Conservation (phyloP, 1,140 invertebrate genomes). For the Probaryconus sp. region DNA sequence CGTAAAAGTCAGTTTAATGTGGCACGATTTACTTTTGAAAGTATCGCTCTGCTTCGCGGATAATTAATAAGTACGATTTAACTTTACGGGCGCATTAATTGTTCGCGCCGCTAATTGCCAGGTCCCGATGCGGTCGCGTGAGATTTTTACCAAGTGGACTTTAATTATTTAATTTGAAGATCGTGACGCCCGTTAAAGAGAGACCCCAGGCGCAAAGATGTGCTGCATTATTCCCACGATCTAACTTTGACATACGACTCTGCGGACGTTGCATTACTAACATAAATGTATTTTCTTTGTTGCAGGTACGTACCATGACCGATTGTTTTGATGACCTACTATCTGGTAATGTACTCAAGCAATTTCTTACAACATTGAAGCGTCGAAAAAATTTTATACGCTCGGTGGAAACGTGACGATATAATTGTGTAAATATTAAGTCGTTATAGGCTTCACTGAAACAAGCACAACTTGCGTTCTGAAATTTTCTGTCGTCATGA, state of each 20-base stretch:
- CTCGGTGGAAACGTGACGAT: background rate
- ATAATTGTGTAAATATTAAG: too few species aligned
- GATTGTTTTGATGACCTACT: constrained; percentile 42
- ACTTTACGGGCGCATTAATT: constrained; percentile 58
- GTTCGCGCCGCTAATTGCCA: constrained; percentile 46
- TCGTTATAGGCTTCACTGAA: too few species aligned
- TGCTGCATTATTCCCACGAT: constrained; percentile 42
- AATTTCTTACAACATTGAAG: constrained; percentile 16
- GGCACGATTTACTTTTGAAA: constrained; percentile 26
- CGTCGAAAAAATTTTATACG: constrained; percentile 15
- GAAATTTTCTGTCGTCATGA: too few species aligned
- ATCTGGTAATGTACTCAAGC: constrained; percentile 16
- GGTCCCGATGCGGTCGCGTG: constrained; percentile 4
- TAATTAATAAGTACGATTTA: constrained; percentile 53
- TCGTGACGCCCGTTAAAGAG: constrained; percentile 30
- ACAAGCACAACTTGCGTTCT: too few species aligned
- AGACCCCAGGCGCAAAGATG: constrained; percentile 18
- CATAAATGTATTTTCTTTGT: constrained; percentile 45
- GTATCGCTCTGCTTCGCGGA: constrained; percentile 11
- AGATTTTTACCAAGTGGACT: constrained; percentile 10
- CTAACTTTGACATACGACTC: constrained; percentile 42
- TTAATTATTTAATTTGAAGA: constrained; percentile 54
- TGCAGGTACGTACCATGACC: constrained; percentile 37
- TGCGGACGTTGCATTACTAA: constrained; percentile 35
- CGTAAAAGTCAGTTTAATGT: background rate